Evolutionary conservation across 1,140 invertebrate species (phyloP), one percentile per base, ranked within the genome.

Genomic region (Drosophila chauvacae): DNA sequence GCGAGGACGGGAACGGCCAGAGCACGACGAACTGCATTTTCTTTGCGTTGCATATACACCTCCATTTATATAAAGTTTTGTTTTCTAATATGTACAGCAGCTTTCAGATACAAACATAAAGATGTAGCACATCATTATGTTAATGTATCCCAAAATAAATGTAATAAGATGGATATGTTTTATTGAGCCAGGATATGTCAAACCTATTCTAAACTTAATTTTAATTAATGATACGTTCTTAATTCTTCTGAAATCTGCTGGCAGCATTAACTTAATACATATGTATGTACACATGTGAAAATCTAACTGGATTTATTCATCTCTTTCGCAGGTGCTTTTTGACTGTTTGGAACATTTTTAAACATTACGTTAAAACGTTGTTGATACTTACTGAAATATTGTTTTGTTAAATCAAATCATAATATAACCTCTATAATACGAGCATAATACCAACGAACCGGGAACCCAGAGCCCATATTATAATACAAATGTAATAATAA

Each of bases 291-390:
- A 18, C 11, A 37, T 2, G 20, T 55, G 5, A 14, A 55, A 23
- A 23, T 23, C 57, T 85, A 81, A 87, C 60, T 20, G 6, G 56
- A 42, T 56, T 28, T 64, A 7, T 39, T 53, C 35, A 14, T 51
- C 33, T 66, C 11, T 44, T 47, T 73, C 73, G n/a, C 81, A 92
- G 91, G 91, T 92, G 91, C 91, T 92, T 92, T 92, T 92, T 92
- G 91, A 92, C 91, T 91, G 91, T 92, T 92, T 92, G 91, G 91
- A 92, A 92, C 91, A 91, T 92, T 92, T 92, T 91, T 92, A 92
- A 92, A 90, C 85, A 92, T 92, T 92, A 92, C 91, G 91, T 92
- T 92, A 86, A 92, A 91, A 91, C 91, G 91, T 92, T 92, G 91
- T 92, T 92, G 91, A 92, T 91, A 91, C 84, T 91, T 91, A 91